These are phyloP conservation scores for Merodon equestris DNA, from an alignment of 2,888 invertebrate species.

Conservation along the genomic window DNA sequence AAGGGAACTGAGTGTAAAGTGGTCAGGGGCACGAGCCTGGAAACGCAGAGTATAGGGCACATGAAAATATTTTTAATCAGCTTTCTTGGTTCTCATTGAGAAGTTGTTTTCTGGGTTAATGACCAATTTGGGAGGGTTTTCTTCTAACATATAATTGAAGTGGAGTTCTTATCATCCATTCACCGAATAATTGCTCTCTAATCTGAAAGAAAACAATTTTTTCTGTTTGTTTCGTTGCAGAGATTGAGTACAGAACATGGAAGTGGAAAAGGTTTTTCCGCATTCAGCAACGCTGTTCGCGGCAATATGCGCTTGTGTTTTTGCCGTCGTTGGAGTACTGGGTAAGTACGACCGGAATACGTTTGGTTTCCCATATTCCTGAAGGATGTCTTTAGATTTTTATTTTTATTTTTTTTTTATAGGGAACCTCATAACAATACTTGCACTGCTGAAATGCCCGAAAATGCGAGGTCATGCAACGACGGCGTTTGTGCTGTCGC, in stretches of 20 bases:
- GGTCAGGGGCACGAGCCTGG: conserved; percentile 3
- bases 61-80: conserved; percentile 12
- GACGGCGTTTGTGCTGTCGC: conserved; percentile 91
- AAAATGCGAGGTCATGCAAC: conserved; percentile 91
- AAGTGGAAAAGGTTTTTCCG: conserved; percentile 81
- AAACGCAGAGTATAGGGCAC: too few species aligned
- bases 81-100: background rate
- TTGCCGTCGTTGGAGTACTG: conserved; percentile 87
- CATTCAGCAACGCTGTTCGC: conserved; percentile 87
- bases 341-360: too few species aligned
- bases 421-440: conserved; percentile 91
- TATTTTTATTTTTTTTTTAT: conserved; percentile 70
- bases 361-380: background rate
- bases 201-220: conserved; percentile 10
- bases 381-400: conserved; percentile 17
- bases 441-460: conserved; percentile 88
- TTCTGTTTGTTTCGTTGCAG: conserved; percentile 24
- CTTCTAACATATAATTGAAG: background rate
- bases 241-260: conserved; percentile 52
- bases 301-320: conserved; percentile 88
- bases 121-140: conserved; percentile 14
- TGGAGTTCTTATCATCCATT: conserved; percentile 21
- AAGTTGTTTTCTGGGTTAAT: conserved; percentile 27
- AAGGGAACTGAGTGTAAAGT: conserved; percentile 1
- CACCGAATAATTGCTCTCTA: conserved; percentile 13